These are phyloP conservation scores for Mycetomoellerius zeteki DNA, from an alignment of 1,140 invertebrate species.

Conservation along the genomic window DNA sequence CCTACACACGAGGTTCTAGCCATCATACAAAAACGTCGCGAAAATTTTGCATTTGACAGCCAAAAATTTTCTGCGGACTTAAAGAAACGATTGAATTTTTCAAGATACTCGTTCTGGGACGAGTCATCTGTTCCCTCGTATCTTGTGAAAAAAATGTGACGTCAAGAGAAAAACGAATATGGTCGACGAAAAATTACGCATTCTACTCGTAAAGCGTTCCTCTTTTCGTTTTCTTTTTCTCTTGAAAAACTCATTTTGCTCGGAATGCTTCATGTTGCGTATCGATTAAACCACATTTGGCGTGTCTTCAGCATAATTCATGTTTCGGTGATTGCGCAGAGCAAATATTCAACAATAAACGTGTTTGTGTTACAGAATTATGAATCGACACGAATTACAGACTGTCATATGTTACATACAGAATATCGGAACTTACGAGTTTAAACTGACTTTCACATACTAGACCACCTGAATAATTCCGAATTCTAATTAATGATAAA, in stretches of 20 bases:
- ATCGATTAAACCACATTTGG: constrained; percentile 23
- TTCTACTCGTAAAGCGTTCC: not conserved
- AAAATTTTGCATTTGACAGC: constrained; percentile 1
- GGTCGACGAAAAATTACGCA: constrained; percentile 22
- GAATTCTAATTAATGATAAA: constrained; percentile 26
- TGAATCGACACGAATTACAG: not conserved
- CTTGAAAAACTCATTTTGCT: constrained; percentile 48
- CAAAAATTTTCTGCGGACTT: not conserved
- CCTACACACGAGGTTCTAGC: not conserved
- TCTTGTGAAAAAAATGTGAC: constrained; percentile 2
- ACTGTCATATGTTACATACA: not conserved
- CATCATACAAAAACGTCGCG: not conserved
- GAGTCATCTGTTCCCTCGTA: not conserved
- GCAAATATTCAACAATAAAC: constrained; percentile 17
- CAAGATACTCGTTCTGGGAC: not conserved
- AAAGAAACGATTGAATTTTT: constrained; percentile 45
- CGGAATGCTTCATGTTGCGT: not conserved
- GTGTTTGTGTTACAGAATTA: constrained; percentile 27
- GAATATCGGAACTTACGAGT: not conserved
- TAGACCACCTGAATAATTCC: constrained; percentile 18
- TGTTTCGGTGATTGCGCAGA: not conserved
- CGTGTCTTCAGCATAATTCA: constrained; percentile 26
- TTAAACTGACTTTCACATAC: not conserved
- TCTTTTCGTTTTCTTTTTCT: not conserved
- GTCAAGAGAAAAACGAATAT: not conserved